Evolutionary conservation across 2,113 vertebrate species (phyloP), one percentile per base, ranked within the genome.

Genomic region (Chinchilla lanigera): DNA sequence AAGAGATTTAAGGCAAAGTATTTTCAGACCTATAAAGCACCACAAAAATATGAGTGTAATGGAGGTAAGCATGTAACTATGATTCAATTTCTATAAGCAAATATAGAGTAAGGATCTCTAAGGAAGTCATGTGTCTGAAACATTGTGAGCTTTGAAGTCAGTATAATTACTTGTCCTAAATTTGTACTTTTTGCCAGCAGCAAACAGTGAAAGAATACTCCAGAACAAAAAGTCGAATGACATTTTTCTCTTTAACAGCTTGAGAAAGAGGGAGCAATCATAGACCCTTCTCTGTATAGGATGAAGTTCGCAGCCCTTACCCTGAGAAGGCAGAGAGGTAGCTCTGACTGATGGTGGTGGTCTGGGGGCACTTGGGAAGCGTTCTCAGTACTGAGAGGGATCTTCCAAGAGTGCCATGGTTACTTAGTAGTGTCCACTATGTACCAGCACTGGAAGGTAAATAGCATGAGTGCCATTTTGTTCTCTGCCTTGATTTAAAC

Each of bases 71-170:
- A 86, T 0, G 5, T 41, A 85, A 84, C 44, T 44, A 6, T 65
- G 81, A 26, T 24, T 28, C 30, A 41, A 5, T 88, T 86, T 88
- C 85, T 92, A 82, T 77, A 95, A 85, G 33, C 47, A 93, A 85
- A 96, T 52, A 30, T 11, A 58, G 69, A 90, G 10, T 75, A 13
- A 50, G 0, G 85, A 10, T 75, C 9, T 24, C 47, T 50, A 5
- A 50, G 28, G 83, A 61, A 80, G 3, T 50, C 7, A 12, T 52
- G 6, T 90, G 33, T 50, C 28, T n/a, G 80, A 91, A 41, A 5
- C 41, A 90, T 13, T 38, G 19, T 56, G 67, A 95, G 60, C 7
- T 17, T 56, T 11, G 71, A 91, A 82, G 8, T n/a, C 28, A 20
- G 11, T 47, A 1, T 93, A 61, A 85, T 88, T 22, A 84, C 69